A percentile compares a stretch with the other conserved stretches of the same genome.
Evolutionary conservation across 2,888 invertebrate species (phyloP).

Genomic region (Leucoptera coffeella): DNA sequence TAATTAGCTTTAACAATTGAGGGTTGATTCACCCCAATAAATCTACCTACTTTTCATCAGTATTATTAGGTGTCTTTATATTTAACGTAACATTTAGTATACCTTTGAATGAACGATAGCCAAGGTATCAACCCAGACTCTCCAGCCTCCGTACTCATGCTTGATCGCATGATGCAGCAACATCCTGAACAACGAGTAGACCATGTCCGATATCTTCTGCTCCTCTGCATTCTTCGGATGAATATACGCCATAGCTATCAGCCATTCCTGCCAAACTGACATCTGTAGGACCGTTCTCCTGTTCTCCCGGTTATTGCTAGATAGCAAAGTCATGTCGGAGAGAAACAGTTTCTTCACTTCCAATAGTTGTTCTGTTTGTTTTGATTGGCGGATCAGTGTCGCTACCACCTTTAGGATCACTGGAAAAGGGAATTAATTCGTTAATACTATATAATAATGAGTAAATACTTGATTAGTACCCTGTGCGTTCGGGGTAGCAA

Average conservation of each 20-base stretch:
- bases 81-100: no score
- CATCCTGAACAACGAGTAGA: slow-evolving; percentile 95
- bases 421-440: slow-evolving; percentile 24
- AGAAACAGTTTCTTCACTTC: slow-evolving; percentile 95
- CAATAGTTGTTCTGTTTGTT: slow-evolving; percentile 83
- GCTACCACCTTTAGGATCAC: slow-evolving; percentile 99
- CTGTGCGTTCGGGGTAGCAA: background rate
- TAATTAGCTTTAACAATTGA: background rate
- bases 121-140: slow-evolving; percentile 99
- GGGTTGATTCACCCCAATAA: no score
- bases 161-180: slow-evolving; percentile 97
- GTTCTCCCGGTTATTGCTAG: slow-evolving; percentile 96
- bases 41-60: no score
- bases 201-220: slow-evolving; percentile 96
- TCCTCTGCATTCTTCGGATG: slow-evolving; percentile 94
- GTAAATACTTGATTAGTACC: no score
- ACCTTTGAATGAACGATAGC: slow-evolving; percentile 99
- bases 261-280: slow-evolving; percentile 99
- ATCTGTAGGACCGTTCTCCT: slow-evolving; percentile 95
- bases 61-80: no score
- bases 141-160: slow-evolving; percentile 98
- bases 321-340: slow-evolving; percentile 96
- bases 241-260: slow-evolving; percentile 97
- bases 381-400: slow-evolving; percentile 92
- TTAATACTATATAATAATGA: background rate